Conservation (phyloP, 2,113 vertebrate genomes). For the Centropus unirufus region DNA sequence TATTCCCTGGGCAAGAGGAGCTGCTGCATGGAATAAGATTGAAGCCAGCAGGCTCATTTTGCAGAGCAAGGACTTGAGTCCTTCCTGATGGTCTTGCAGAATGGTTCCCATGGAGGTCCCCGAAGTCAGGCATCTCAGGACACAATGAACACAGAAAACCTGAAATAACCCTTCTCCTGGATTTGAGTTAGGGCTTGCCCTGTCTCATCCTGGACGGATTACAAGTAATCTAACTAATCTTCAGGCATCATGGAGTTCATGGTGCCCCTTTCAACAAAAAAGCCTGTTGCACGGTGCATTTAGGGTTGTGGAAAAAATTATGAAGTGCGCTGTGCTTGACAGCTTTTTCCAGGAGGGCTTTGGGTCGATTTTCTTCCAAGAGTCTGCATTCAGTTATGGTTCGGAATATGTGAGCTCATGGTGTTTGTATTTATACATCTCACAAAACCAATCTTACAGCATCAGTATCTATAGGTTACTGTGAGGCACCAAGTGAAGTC, state of each 20-base stretch:
- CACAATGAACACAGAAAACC: background rate
- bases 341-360: slow-evolving; percentile 73
- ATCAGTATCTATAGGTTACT: slow-evolving; percentile 44
- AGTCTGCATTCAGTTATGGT: slow-evolving; percentile 72
- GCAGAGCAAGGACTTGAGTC: background rate
- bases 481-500: slow-evolving; percentile 37
- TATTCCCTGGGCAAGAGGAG: background rate
- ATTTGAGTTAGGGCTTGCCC: background rate
- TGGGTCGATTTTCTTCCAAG: slow-evolving; percentile 74
- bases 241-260: background rate
- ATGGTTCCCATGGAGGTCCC: background rate
- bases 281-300: slow-evolving; percentile 26
- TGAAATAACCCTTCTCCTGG: background rate
- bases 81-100: background rate
- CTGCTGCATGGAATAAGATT: background rate
- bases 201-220: background rate
- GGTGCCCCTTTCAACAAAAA: background rate
- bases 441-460: slow-evolving; percentile 66
- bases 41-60: background rate
- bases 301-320: slow-evolving; percentile 72
- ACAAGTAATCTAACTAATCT: background rate
- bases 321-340: slow-evolving; percentile 54
- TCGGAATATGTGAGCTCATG: slow-evolving; percentile 78
- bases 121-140: background rate
- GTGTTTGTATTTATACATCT: slow-evolving; percentile 76